These are phyloP conservation scores for Phrynosoma blainvillii DNA, from an alignment of 2,113 vertebrate genomes.

Conservation along the genomic window DNA sequence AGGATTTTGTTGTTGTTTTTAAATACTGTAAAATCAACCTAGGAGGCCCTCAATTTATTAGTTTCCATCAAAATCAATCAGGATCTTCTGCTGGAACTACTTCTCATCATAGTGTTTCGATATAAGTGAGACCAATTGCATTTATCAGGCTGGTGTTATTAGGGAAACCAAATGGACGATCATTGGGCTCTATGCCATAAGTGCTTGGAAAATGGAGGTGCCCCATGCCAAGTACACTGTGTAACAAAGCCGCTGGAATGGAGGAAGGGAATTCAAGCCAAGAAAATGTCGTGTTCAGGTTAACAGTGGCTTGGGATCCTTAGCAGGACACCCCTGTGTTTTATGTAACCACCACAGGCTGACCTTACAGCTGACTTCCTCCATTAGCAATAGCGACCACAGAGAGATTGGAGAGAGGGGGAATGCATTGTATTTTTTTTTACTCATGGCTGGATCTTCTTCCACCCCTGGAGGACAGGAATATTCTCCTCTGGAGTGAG, in stretches of 20 bases:
- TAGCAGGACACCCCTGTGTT: constrained; percentile 45
- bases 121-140: constrained; percentile 30
- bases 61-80: constrained; percentile 2
- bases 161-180: constrained; percentile 55
- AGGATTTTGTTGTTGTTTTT: not conserved
- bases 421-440: not conserved
- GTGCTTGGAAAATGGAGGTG: constrained; percentile 60
- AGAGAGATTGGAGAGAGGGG: not conserved
- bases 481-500: not conserved
- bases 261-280: constrained; percentile 51
- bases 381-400: not conserved
- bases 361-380: constrained; percentile 18
- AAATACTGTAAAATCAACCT: not conserved
- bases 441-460: not conserved
- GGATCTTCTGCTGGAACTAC: not conserved
- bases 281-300: constrained; percentile 60
- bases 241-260: constrained; percentile 66
- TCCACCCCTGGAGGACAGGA: not conserved
- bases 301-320: constrained; percentile 56
- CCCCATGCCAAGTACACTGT: constrained; percentile 60
- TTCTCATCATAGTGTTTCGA: not conserved
- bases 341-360: constrained; percentile 38
- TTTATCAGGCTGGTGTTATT: constrained; percentile 45
- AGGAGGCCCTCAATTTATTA: not conserved
- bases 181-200: constrained; percentile 56